These are phyloP conservation scores for Myotis daubentonii DNA, from an alignment of 2,797 vertebrate genomes.

Conservation along the genomic window DNA sequence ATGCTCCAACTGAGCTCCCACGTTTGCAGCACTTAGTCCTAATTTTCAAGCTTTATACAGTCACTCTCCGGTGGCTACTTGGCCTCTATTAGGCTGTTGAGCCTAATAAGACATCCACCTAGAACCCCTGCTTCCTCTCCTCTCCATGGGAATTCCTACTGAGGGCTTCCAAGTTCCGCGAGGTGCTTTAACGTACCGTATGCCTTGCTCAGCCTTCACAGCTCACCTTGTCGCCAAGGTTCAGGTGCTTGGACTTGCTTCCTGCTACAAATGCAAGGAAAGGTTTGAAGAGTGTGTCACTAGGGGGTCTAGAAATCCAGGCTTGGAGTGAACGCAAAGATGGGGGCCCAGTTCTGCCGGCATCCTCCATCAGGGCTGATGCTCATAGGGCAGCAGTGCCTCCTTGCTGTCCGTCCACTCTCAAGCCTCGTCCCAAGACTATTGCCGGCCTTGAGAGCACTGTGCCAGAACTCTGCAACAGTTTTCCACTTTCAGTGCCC, in stretches of 20 bases:
- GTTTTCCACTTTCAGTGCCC: background rate
- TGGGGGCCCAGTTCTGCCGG: accelerated
- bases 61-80: background rate
- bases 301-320: background rate
- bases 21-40: background rate
- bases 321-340: background rate
- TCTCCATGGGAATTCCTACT: background rate
- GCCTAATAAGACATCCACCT: background rate
- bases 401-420: background rate
- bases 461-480: background rate
- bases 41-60: background rate
- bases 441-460: background rate
- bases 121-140: background rate
- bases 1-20: background rate
- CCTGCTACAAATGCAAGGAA: background rate
- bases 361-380: background rate
- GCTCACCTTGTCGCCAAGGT: background rate
- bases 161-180: background rate
- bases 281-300: background rate
- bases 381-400: background rate
- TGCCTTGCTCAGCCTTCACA: background rate
- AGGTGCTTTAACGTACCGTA: background rate
- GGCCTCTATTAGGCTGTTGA: background rate
- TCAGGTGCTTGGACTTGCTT: background rate
- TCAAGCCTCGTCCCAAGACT: background rate